A percentile compares a stretch with the other conserved stretches of the same genome.
Evolutionary conservation across 2,113 vertebrate species (phyloP).

Genomic region (Dromas ardeola): DNA sequence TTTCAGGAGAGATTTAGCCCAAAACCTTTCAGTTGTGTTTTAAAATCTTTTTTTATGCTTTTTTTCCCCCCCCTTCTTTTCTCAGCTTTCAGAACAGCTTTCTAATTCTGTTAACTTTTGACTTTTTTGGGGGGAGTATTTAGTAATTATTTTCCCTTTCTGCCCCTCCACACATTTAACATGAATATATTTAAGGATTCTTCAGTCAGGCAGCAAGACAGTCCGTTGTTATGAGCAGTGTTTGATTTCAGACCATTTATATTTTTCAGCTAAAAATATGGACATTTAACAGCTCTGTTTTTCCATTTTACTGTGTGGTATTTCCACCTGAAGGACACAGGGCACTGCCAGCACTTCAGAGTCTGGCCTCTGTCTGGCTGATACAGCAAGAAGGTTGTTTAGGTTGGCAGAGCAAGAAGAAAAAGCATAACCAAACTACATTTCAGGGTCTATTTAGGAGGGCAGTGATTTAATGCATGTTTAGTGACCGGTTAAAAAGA

Average conservation of each 20-base stretch:
- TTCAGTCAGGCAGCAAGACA: background rate
- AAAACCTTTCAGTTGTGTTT: background rate
- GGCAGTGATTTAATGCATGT: background rate
- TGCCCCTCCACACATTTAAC: background rate
- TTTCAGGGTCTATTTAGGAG: background rate
- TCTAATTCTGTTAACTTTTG: background rate
- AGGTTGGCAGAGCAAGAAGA: background rate
- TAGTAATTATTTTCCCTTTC: background rate
- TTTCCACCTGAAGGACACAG: conserved; percentile 18
- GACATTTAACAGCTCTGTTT: background rate
- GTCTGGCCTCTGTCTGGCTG: background rate
- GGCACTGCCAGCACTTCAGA: background rate
- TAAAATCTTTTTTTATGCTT: background rate
- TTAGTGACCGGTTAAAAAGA: background rate
- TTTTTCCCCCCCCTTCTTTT: background rate
- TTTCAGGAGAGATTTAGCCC: background rate
- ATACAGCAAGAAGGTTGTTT: background rate
- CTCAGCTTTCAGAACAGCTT: background rate
- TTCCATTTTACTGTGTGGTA: background rate
- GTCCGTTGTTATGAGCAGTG: background rate
- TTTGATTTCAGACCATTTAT: background rate
- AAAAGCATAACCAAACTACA: background rate
- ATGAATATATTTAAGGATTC: background rate
- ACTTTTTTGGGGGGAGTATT: background rate
- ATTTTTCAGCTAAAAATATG: background rate